Evolutionary conservation across 2,113 vertebrate species (phyloP).

Genomic region (Leucosticte australis): DNA sequence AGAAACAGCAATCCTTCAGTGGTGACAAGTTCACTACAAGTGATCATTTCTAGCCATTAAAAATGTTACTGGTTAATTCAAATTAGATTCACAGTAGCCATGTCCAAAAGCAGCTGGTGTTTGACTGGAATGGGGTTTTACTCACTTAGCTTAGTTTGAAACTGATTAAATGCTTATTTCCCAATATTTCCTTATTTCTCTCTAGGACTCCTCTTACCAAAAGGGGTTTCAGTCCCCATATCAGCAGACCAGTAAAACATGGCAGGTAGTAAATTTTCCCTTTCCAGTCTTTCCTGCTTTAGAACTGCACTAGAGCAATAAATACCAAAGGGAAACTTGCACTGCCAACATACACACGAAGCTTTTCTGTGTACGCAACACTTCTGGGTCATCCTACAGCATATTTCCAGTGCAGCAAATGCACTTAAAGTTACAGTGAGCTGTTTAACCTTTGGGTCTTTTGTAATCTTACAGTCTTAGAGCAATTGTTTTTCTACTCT

Average conservation of each 20-base stretch:
- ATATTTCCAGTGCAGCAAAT: not conserved
- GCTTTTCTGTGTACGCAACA: not conserved
- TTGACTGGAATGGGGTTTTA: not conserved
- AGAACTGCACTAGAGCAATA: constrained; percentile 17
- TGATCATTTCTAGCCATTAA: not conserved
- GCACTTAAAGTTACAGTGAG: constrained; percentile 23
- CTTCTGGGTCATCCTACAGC: constrained; percentile 42
- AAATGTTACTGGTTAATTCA: not conserved
- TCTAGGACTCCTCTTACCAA: not conserved
- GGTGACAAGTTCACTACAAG: not conserved
- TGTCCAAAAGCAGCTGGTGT: not conserved
- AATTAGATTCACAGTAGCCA: not conserved
- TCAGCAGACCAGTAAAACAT: constrained; percentile 10
- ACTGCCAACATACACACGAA: constrained; percentile 33
- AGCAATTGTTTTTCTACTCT: not conserved
- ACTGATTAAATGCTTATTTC: not conserved
- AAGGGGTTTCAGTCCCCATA: not conserved
- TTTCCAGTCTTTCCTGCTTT: constrained; percentile 49
- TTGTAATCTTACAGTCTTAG: not conserved
- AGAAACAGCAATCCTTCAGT: not conserved
- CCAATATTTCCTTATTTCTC: not conserved
- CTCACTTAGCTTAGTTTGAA: not conserved
- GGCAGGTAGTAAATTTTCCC: constrained; percentile 46
- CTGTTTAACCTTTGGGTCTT: not conserved
- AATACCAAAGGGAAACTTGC: constrained; percentile 32